Conservation (phyloP, 2,888 invertebrate genomes). For the Drosophila ezoana region DNA sequence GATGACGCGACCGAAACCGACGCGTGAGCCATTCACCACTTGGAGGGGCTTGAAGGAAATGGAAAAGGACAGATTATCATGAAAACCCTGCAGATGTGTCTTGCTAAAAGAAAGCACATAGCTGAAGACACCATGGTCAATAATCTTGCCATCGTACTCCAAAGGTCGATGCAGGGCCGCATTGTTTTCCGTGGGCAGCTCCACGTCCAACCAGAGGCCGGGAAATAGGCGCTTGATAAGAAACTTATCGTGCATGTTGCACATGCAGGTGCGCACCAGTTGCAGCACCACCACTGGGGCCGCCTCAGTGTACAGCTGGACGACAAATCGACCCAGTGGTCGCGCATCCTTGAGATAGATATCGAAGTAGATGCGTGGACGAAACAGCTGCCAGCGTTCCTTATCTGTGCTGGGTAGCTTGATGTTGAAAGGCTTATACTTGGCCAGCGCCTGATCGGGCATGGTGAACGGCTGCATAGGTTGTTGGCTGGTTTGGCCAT, state of each 20-base stretch:
- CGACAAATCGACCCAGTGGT: constrained; percentile 68
- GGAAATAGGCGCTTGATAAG: constrained; percentile 70
- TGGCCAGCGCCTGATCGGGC: constrained; percentile 44
- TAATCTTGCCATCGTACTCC: constrained; percentile 65
- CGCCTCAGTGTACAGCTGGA: constrained; percentile 76
- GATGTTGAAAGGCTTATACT: constrained; percentile 51
- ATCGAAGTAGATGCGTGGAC: constrained; percentile 75
- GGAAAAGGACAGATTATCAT: constrained; percentile 59
- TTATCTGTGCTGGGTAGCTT: constrained; percentile 43
- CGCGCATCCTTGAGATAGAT: constrained; percentile 63
- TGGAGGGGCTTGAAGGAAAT: constrained; percentile 78
- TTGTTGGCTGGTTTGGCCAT: background rate
- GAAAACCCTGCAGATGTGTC: constrained; percentile 52
- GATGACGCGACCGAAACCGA: constrained; percentile 77
- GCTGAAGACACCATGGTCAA: constrained; percentile 58
- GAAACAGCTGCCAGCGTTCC: constrained; percentile 60
- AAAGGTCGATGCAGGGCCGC: constrained; percentile 36
- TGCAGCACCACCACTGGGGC: constrained; percentile 71
- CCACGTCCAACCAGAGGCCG: constrained; percentile 71
- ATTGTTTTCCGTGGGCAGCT: constrained; percentile 34
- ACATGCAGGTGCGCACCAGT: constrained; percentile 68
- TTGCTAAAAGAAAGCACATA: constrained; percentile 69
- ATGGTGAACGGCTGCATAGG: constrained; percentile 27
- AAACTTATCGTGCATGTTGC: constrained; percentile 54
- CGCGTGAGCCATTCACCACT: constrained; percentile 70